These are phyloP conservation scores for Anas platyrhynchos DNA, from an alignment of 2,113 vertebrate genomes.

Conservation along the genomic window DNA sequence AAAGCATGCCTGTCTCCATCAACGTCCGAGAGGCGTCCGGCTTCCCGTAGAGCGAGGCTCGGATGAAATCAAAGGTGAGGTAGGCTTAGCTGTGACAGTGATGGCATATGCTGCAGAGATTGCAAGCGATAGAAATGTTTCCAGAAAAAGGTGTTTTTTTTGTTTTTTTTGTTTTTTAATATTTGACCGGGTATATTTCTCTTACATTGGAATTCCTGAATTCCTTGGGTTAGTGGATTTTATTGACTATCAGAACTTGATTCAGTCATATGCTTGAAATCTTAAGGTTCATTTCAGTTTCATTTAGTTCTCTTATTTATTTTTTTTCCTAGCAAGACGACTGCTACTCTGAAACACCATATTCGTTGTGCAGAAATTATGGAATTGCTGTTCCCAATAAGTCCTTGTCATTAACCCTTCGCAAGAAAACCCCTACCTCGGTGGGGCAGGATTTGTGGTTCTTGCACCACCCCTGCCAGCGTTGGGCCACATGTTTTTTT, in stretches of 20 bases:
- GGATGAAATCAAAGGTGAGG: background rate
- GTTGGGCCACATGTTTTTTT: background rate
- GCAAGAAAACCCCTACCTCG: accelerated
- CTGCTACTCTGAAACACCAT: accelerated
- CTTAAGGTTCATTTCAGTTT: background rate
- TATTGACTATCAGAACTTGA: background rate
- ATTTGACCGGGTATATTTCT: background rate
- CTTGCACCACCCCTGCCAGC: accelerated
- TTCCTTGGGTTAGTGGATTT: background rate
- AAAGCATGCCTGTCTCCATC: background rate
- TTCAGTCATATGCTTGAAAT: background rate
- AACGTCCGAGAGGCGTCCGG: background rate
- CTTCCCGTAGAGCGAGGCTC: background rate
- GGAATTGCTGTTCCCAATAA: background rate
- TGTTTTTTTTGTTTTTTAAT: background rate
- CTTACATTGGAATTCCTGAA: background rate
- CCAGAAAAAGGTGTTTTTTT: too few species aligned
- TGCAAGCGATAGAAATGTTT: background rate
- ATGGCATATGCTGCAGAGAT: background rate
- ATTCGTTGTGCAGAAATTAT: accelerated
- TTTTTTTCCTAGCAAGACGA: background rate
- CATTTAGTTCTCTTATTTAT: background rate
- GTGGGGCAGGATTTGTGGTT: background rate
- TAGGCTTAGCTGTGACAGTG: background rate
- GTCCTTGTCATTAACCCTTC: background rate